These are phyloP conservation scores for Artemia sinica DNA, from an alignment of 2,888 invertebrate genomes.

Conservation along the genomic window DNA sequence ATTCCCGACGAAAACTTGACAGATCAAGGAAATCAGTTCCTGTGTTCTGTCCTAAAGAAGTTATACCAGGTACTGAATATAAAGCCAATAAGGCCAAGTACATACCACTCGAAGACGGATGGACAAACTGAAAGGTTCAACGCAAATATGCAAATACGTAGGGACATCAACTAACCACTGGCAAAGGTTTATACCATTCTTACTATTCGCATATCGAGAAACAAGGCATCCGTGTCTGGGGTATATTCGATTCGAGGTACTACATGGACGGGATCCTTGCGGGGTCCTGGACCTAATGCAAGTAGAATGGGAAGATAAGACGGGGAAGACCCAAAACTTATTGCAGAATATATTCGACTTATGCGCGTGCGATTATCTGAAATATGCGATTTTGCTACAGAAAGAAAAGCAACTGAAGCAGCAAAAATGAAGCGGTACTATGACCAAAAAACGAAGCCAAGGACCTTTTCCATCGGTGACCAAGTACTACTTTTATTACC, in stretches of 20 bases:
- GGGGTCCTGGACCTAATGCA: conserved; percentile 13
- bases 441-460: not conserved
- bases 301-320: conserved; percentile 13
- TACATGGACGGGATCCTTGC: conserved; percentile 2
- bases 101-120: conserved; percentile 11
- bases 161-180: conserved; percentile 12
- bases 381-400: conserved; percentile 20
- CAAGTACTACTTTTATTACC: conserved; percentile 8
- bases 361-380: conserved; percentile 20
- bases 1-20: too few species aligned
- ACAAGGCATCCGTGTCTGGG: too few species aligned
- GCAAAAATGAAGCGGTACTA: conserved; percentile 2
- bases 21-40: too few species aligned
- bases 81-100: conserved; percentile 4
- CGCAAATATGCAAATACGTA: conserved; percentile 1
- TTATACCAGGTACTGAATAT: too few species aligned
- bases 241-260: not conserved
- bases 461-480: conserved; percentile 5
- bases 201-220: conserved; percentile 13
- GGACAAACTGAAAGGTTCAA: conserved; percentile 13
- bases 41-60: too few species aligned
- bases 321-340: conserved; percentile 11
- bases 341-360: conserved; percentile 22
- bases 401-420: conserved; percentile 7
- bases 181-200: conserved; percentile 7